Evolutionary conservation across 2,888 invertebrate genomes (phyloP), one percentile per base, ranked within the genome.

Genomic region (Protonemura montana): DNA sequence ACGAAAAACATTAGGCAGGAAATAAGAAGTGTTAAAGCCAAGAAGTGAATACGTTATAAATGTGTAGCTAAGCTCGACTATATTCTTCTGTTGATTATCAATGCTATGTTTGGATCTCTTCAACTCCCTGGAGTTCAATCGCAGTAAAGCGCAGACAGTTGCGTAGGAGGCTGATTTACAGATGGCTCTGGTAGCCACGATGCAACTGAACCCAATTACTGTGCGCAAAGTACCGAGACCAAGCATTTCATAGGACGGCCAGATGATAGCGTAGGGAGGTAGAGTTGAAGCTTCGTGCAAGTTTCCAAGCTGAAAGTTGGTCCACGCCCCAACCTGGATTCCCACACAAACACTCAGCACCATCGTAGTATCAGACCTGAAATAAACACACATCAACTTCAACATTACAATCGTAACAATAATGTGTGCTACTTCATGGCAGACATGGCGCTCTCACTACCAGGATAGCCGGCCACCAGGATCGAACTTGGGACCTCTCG

Each of bases 331-430:
- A 0, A 94, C 91, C 83, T 95, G 93, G 87, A 97, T 93, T 85
- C 98, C 98, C 0, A 95, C 94, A 88, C 95, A 95, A 5, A 96
- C 96, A 86, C 96, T 96, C 88, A 98, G 93, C 88, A 98, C 95
- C 93, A 97, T 95, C 0, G 97, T 95, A 0, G 98, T 98, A 91
- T 98, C 98, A 29, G 97, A 97, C 90, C 98, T 96, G 21, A 76
- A 76, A 13, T 76, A 5, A 21, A 3, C 76, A 25, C n/a, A n/a
- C n/a, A n/a, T n/a, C n/a, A n/a, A n/a, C n/a, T n/a, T n/a, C n/a
- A n/a, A n/a, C n/a, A n/a, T n/a, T n/a, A n/a, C n/a, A n/a, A n/a
- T n/a, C n/a, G n/a, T n/a, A n/a, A n/a, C n/a, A n/a, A n/a, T n/a
- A n/a, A n/a, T n/a, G n/a, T n/a, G n/a, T n/a, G n/a, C n/a, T n/a